Base-by-base conservation (phyloP, 2,888 invertebrate genomes). In the Timema podura region DNA sequence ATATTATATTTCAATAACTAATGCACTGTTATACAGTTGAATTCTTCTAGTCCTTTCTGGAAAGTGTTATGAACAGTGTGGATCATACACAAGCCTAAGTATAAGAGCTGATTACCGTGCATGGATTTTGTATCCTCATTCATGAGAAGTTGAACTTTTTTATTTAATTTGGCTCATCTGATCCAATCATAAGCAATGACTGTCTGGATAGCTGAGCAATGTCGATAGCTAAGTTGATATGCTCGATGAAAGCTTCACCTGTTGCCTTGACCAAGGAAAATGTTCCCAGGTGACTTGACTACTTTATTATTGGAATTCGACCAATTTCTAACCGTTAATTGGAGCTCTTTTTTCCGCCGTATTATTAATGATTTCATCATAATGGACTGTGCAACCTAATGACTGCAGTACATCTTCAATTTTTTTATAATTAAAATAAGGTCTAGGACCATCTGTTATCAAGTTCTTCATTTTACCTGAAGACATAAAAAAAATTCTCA, bases 331-430 rank as follows among this genome's bases (percentile, higher is more conserved):
- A 54, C 54, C 10, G 5, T 54, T 54, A 54, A 54, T 10, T 54
- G 54, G 54, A 54, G 6, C 54, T 54, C 54, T 54, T 54, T 54
- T 49, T 49, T 54, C 16, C 16, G n/a, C 11, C 54, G 10, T 13
- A 13, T 15, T 54, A 15, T 54, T 54, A 6, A 54, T 54, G n/a
- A n/a, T n/a, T n/a, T n/a, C n/a, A n/a, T n/a, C 54, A 54, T 54
- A 54, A 13, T 54, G 54, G 54, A 54, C 10, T 10, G 54, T 54
- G 54, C 16, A 54, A 5, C 54, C 13, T 15, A 16, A 10, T 54
- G 54, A 54, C 54, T 54, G 54, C 11, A 54, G 54, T 54, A 54
- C 54, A 54, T 6, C 54, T 54, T 54, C 10, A 54, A 54, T 16
- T 15, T 15, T 54, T 5, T 7, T 54, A 15, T 54, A 13, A 7